These are phyloP conservation scores for Gymnothorax reevesii DNA, from an alignment of 2,797 vertebrate genomes.

Conservation along the genomic window DNA sequence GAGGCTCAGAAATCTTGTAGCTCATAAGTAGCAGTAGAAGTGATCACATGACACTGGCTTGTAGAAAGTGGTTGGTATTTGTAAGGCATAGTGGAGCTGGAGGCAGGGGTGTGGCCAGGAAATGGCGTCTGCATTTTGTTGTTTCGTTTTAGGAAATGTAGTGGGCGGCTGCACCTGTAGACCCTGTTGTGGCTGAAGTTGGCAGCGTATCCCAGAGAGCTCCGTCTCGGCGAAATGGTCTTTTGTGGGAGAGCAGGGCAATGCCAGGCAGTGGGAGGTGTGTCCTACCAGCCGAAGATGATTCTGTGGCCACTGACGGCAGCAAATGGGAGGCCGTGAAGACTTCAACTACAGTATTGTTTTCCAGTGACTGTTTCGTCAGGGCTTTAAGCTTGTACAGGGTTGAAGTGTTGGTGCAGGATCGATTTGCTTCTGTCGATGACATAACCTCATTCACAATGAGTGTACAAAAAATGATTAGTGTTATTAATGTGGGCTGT, in stretches of 20 bases:
- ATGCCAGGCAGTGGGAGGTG: not conserved
- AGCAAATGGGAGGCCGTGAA: not conserved
- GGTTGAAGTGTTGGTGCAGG: not conserved
- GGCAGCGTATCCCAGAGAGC: not conserved
- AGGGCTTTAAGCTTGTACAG: not conserved
- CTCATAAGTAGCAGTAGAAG: not conserved
- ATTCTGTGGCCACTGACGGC: not conserved
- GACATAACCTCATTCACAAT: not conserved
- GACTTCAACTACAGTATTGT: not conserved
- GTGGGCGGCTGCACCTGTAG: not conserved
- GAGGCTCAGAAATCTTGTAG: too few species aligned
- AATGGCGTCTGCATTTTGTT: not conserved
- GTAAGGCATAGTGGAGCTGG: not conserved
- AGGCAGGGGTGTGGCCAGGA: not conserved
- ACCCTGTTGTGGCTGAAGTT: not conserved
- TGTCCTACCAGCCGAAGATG: not conserved
- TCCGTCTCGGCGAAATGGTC: not conserved
- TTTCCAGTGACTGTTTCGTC: not conserved
- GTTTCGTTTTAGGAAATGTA: not conserved
- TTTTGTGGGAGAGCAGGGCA: not conserved
- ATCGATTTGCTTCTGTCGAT: not conserved
- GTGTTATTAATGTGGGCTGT: not conserved
- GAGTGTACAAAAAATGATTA: not conserved
- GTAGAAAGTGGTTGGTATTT: too few species aligned
- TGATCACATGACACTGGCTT: not conserved